Percentiles rank a stretch among this genome's conserved stretches.
Evolutionary conservation across 2,888 invertebrate species (phyloP).

Genomic region (Branchipolynoe longqiensis): DNA sequence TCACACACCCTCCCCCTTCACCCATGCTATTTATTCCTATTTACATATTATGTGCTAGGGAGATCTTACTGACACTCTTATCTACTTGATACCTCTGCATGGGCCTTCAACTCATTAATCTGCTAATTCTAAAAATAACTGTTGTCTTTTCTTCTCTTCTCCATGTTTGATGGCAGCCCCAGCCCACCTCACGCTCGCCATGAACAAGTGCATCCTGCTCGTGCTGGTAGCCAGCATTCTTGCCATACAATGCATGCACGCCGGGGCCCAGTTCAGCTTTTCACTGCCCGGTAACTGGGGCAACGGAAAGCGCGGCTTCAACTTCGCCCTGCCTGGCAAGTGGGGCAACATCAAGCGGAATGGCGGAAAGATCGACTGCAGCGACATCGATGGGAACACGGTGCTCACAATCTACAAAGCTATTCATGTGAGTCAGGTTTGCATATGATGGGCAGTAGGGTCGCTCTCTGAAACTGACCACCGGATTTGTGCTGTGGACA

Average conservation of each 20-base stretch:
- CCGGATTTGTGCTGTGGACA: too few relatives aligned
- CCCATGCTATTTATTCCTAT: too few relatives aligned
- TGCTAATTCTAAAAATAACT: not conserved
- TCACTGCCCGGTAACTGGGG: conserved; percentile 49
- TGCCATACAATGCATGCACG: conserved; percentile 8
- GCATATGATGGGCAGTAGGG: too few relatives aligned
- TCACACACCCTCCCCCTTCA: too few relatives aligned
- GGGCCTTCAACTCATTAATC: too few relatives aligned
- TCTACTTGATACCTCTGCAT: too few relatives aligned
- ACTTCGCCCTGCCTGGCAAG: conserved; percentile 50
- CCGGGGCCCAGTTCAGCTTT: conserved; percentile 34
- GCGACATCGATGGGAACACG: conserved; percentile 28
- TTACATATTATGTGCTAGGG: too few relatives aligned
- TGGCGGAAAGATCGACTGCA: conserved; percentile 25
- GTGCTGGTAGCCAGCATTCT: not conserved
- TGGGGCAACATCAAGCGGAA: conserved; percentile 42
- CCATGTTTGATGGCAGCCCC: not conserved
- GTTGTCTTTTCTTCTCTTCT: not conserved
- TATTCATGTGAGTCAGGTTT: conserved; percentile 48
- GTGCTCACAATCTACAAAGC: conserved; percentile 20
- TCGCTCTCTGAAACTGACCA: too few relatives aligned
- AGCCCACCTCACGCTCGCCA: not conserved
- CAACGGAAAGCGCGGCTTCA: conserved; percentile 39
- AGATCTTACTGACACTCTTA: too few relatives aligned
- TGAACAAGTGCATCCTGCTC: conserved; percentile 7